Conservation (phyloP, 30 jellyfish, hydroid and myxozoan species). For the Cassiopea xamachana region DNA sequence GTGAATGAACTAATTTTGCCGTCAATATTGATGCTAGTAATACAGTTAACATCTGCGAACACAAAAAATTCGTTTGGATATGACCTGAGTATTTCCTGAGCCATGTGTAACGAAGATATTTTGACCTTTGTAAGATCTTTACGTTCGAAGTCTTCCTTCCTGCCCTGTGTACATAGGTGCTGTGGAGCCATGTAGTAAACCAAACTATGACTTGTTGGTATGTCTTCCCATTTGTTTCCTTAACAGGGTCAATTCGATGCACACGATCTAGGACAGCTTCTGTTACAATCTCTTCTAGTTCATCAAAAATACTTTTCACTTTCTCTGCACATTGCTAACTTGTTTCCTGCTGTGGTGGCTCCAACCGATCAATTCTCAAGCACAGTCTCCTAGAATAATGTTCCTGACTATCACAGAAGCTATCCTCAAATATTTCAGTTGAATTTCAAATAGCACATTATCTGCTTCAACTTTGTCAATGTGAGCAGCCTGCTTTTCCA, state of each 20-base stretch:
- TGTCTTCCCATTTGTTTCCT: slow-evolving; percentile 1
- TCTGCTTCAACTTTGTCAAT: slow-evolving; percentile 15
- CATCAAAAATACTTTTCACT: slow-evolving; percentile 43
- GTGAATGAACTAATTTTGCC: background rate
- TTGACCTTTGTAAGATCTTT: background rate
- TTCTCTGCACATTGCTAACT: slow-evolving; percentile 52
- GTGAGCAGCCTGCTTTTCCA: slow-evolving; percentile 17
- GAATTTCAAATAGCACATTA: background rate
- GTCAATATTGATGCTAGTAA: background rate
- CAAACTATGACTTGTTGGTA: slow-evolving; percentile 25
- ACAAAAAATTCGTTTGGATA: background rate
- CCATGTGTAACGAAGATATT: background rate
- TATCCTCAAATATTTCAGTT: slow-evolving; percentile 13
- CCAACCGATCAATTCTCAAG: slow-evolving; percentile 34
- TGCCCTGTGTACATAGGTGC: slow-evolving; percentile 28
- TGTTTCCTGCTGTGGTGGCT: slow-evolving; percentile 11
- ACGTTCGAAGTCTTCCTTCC: slow-evolving; percentile 9
- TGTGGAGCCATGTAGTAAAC: slow-evolving; percentile 44
- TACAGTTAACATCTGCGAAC: background rate
- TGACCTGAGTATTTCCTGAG: background rate
- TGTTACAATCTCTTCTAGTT: slow-evolving; percentile 21
- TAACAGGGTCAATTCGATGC: slow-evolving; percentile 34
- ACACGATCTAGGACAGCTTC: slow-evolving; percentile 48
- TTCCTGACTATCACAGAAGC: slow-evolving; percentile 33
- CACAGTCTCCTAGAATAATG: slow-evolving; percentile 50